Evolutionary conservation across 2,797 vertebrate genomes (phyloP).

Genomic region (Phrynocephalus vlangalii): DNA sequence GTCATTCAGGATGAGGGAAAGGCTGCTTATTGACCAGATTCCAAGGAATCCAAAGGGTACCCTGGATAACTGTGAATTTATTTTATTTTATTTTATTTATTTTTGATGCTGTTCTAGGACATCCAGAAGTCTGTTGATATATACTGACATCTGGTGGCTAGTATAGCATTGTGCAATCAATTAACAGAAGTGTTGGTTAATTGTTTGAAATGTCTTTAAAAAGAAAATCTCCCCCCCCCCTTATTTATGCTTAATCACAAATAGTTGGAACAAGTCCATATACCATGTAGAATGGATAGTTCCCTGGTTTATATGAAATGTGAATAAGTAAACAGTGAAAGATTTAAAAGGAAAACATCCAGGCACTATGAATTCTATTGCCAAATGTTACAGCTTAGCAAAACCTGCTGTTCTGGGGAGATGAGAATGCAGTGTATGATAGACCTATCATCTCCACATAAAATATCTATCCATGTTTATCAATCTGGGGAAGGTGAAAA

Average conservation of each 20-base stretch:
- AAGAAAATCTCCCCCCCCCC: too few relatives aligned
- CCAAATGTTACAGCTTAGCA: too few relatives aligned
- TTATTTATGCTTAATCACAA: background rate
- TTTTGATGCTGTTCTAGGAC: background rate
- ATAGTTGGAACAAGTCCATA: background rate
- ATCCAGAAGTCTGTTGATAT: background rate
- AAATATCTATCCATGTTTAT: too few relatives aligned
- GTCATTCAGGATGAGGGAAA: background rate
- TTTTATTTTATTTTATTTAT: too few relatives aligned
- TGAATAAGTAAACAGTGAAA: background rate
- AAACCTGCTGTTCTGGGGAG: too few relatives aligned
- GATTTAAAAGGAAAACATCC: background rate
- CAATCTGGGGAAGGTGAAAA: too few relatives aligned
- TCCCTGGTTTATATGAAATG: background rate
- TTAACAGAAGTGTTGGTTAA: background rate
- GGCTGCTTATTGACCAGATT: background rate
- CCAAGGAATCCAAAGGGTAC: background rate
- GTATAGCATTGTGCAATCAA: background rate
- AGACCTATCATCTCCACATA: too few relatives aligned
- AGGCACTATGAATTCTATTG: background rate
- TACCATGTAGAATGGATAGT: too few relatives aligned
- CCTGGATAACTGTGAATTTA: background rate
- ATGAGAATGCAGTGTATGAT: too few relatives aligned
- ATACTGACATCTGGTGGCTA: conserved; percentile 54
- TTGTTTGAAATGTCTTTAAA: background rate